Evolutionary conservation across 2,888 invertebrate genomes (phyloP), one percentile per base, ranked within the genome.

Genomic region (Tenthredo livida): DNA sequence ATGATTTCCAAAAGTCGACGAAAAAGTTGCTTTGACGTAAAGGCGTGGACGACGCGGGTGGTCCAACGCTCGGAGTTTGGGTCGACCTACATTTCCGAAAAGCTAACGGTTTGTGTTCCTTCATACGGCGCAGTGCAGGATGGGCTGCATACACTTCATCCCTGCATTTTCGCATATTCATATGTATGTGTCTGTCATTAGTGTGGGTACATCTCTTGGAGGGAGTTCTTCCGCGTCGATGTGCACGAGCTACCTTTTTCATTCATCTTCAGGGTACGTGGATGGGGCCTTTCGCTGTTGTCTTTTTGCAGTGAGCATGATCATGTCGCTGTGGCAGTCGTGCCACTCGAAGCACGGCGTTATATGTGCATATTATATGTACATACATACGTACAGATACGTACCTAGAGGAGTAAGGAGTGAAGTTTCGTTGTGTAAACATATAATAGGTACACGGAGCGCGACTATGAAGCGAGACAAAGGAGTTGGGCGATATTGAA

Each of bases 391-490:
- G n/a, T 9, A 43, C 0, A 72, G n/a, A 72, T 10, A 25, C 72
- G 21, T 40, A 17, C 12, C 7, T 5, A 70, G n/a, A 43, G 21
- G 43, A 21, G 21, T 21, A 73, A 43, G 43, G 43, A 43, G 72
- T 73, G 40, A 43, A 73, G 72, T 73, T 73, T 73, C 72, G 72
- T 10, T n/a, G 12, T 43, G 72, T 73, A 43, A 40, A 73, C 72
- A 73, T 43, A 73, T 40, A 43, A 73, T 43, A 43, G 72, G 21
- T 43, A 73, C 43, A 43, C 72, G 29, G 17, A 29, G 6, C 77
- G 50, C 25, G 29, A 54, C 40, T 50, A 77, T 54, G 50, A 54
- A 77, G 54, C 25, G 50, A 54, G 54, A 77, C 77, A 77, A 77
- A 50, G 29, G 77, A 29, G 17, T 50, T 29, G 33, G 50, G 10